A percentile compares a stretch with the other conserved stretches of the same genome.
Conservation (phyloP, 1,140 invertebrate genomes). For the Calephelis virginiensis region DNA sequence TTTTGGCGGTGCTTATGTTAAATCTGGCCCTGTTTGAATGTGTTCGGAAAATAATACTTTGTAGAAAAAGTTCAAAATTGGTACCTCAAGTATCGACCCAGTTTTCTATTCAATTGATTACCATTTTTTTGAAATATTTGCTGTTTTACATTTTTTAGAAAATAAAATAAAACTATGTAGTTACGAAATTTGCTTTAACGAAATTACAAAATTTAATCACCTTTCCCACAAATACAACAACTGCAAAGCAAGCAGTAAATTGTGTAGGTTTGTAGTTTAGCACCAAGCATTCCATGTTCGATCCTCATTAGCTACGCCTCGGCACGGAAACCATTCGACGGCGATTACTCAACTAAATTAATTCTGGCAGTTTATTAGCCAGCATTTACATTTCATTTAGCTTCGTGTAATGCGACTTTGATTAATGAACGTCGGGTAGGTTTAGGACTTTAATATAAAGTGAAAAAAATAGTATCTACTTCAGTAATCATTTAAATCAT, state of each 20-base stretch:
- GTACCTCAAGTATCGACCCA: too few species aligned
- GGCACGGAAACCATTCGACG: constrained; percentile 43
- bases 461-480: too few species aligned
- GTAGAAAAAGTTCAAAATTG: too few species aligned
- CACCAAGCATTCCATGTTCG: constrained; percentile 30
- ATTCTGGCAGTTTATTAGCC: constrained; percentile 41
- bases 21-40: too few species aligned
- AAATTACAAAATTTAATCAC: neutral
- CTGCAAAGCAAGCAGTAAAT: neutral
- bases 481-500: too few species aligned
- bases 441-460: too few species aligned
- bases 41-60: neutral
- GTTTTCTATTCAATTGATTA: too few species aligned
- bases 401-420: constrained; percentile 2
- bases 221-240: neutral
- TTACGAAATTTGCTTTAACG: too few species aligned
- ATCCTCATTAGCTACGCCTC: constrained; percentile 32
- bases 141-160: too few species aligned
- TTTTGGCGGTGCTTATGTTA: too few species aligned
- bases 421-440: neutral
- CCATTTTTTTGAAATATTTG: too few species aligned
- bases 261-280: neutral
- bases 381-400: constrained; percentile 29
- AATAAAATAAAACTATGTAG: too few species aligned
- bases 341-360: constrained; percentile 38